Conservation (phyloP, 2,797 vertebrate genomes). For the Helostoma temminkii region DNA sequence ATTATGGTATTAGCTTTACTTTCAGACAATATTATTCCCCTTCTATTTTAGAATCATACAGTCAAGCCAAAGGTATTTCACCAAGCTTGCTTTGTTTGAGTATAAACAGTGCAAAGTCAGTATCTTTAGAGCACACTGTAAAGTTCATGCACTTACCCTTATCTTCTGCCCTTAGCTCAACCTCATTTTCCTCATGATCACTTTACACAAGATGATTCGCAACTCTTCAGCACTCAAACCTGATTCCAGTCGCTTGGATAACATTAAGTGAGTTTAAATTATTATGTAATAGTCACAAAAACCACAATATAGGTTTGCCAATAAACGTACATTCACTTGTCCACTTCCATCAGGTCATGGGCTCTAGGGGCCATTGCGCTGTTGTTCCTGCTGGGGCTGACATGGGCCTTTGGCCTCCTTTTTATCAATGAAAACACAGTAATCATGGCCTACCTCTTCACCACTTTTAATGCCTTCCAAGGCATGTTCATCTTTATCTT, state of each 20-base stretch:
- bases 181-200: slow-evolving; percentile 94
- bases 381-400: slow-evolving; percentile 92
- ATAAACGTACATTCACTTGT: slow-evolving; percentile 4
- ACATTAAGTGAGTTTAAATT: slow-evolving; percentile 89
- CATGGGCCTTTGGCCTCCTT: slow-evolving; percentile 94
- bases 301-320: too few relatives aligned
- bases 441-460: slow-evolving; percentile 95
- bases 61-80: slow-evolving; percentile 35
- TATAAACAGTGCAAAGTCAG: slow-evolving; percentile 20
- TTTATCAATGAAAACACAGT: slow-evolving; percentile 94
- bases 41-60: slow-evolving; percentile 41
- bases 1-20: slow-evolving; percentile 89
- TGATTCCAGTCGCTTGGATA: slow-evolving; percentile 92
- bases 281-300: background rate
- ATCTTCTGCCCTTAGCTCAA: slow-evolving; percentile 85
- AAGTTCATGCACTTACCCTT: background rate
- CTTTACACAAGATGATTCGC: slow-evolving; percentile 94
- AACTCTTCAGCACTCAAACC: slow-evolving; percentile 93
- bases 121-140: slow-evolving; percentile 11
- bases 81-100: slow-evolving; percentile 7
- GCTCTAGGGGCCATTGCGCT: slow-evolving; percentile 91
- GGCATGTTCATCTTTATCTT: slow-evolving; percentile 97
- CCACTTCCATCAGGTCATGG: slow-evolving; percentile 87
- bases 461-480: slow-evolving; percentile 96
- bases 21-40: slow-evolving; percentile 42